Evolutionary conservation across 2,888 invertebrate genomes (phyloP), one percentile per base, ranked within the genome.

Genomic region (Limnephilus lunatus): DNA sequence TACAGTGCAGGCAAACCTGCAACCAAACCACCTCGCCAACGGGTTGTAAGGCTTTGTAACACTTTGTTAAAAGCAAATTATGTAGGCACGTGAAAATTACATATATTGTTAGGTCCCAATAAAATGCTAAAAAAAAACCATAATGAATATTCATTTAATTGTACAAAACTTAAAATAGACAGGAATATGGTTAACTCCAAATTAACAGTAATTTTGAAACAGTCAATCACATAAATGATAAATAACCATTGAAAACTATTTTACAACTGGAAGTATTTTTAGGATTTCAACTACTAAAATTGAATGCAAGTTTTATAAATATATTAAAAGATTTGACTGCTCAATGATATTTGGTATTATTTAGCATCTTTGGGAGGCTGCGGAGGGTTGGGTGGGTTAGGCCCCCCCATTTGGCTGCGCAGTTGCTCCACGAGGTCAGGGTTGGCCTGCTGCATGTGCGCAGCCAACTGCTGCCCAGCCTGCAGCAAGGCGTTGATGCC

Each of bases 381-480:
- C 1, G 92, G 92, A 31, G 93, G 90, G n/a, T 93, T 94, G 3
- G 94, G 92, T 3, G 86, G 91, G 82, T 53, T 93, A 12, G 90
- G 44, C 31, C 94, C 93, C 35, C 94, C 94, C 95, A 97, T 96
- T 94, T 97, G 97, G 87, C 96, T 96, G 92, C 98, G 96, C 93
- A 98, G 95, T 94, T 97, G 97, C 93, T 98, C 98, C 53, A 98
- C 97, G 85, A 99, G 96, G 92, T 98, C 98, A 0, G 99, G 98
- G 95, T 99, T 98, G 31, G 97, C 96, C 86, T 96, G 96, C 94
- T 98, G 98, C 97, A 98, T 98, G 95, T 98, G 98, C 94, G 97
- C 97, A 14, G 98, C 98, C 91, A 98, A 96, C 93, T 97, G 98
- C 95, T 98, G 98, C 0, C 98, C 98, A 31, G 96, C 96, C 96